Evolutionary conservation across 1,140 invertebrate genomes (phyloP), one percentile per base, ranked within the genome.

Genomic region (Tribolium madens): DNA sequence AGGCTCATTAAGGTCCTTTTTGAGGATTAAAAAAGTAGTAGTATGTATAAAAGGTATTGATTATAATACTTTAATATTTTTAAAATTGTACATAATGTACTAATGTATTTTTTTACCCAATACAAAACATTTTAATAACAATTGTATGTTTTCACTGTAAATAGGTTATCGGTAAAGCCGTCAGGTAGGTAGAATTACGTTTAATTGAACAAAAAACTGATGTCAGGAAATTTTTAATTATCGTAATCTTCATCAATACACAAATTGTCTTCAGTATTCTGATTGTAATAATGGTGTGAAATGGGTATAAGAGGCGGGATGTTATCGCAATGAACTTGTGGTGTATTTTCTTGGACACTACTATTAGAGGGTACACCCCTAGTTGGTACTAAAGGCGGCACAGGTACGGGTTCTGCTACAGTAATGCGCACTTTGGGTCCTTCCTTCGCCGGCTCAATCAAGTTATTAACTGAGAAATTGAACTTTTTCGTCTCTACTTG

Each of bases 241-340:
- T 86, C 85, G 76, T 86, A 86, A 80, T 86, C 85, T 79, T 86
- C 85, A 79, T 86, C 85, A 75, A 85, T 86, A 77, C 81, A 85
- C 42, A 86, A 80, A 82, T 80, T 84, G 77, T 84, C 84, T 71
- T 80, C 78, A 14, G 78, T 79, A 78, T 69, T 84, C 46, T 79
- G 82, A 36, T 42, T 75, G 50, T 79, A 78, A 80, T 64, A 78
- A 69, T 76, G 78, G 13, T 76, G 69, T 17, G 83, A 76, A 36
- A 86, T 81, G 5, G 84, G 82, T 60, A 84, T 81, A 57, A 85
- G 69, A 7, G 84, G 83, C 9, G 84, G 84, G 26, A 79, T 70
- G 33, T 81, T 78, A 69, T 73, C 73, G 46, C 31, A 21, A 57
- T 73, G 50, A 9, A 48, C 15, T 26, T 26, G 46, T 3, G 70